Evolutionary conservation across 2,797 vertebrate genomes (phyloP), one percentile per base, ranked within the genome.

Genomic region (Periparus ater): DNA sequence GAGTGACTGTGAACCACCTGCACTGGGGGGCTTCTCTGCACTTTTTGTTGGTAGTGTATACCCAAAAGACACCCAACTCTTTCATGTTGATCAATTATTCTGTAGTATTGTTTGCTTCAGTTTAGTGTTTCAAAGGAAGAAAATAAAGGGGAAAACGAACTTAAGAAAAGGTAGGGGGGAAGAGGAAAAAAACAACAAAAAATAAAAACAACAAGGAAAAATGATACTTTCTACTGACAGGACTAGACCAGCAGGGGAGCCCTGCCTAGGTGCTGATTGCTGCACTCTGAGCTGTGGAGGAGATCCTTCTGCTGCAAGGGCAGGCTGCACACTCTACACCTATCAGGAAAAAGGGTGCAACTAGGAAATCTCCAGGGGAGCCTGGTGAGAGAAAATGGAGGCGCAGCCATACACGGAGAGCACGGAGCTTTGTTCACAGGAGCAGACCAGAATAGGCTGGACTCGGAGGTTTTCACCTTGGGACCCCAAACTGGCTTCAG

Each of bases 121-220:
- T n/a, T 83, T 51, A 78, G 21, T 38, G 14, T 81, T 82, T 85
- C 36, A 78, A 60, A 77, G 45, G 5, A 42, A 7, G 13, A 13
- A 45, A 36, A 51, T 5, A 53, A 30, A 34, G 7, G 2, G 22
- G 14, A 13, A 38, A 36, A 13, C 10, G n/a, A 32, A 11, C 5
- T 25, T 6, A 47, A 20, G 30, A 40, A 50, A 36, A 3, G 1
- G 2, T 1, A 4, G 13, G 5, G 5, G 4, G 8, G 2, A 7
- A 14, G 13, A 34, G 16, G 1, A 9, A 11, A 9, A 30, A 13
- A 1, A 4, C 36, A 36, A 13, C 45, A 17, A 7, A 30, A 16
- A 44, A 6, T 5, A 38, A 38, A 11, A 13, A 13, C 38, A 40
- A 4, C 9, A 55, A 34, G 20, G 17, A 29, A 51, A 60, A 63